Evolutionary conservation across 2,888 invertebrate genomes (phyloP), one percentile per base, ranked within the genome.

Genomic region (Heliconius ismenius): DNA sequence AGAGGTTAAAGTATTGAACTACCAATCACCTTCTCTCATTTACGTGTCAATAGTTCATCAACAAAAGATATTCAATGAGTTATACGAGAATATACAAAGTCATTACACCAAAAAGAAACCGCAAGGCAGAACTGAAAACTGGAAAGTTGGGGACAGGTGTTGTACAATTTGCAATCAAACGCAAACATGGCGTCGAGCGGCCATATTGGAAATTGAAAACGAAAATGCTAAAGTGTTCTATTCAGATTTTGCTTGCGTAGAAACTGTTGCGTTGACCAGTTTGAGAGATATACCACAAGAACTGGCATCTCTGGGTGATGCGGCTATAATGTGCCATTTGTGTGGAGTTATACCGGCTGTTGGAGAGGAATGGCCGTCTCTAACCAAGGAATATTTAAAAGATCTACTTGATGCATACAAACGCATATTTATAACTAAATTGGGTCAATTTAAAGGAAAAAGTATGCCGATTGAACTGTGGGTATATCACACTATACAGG

Each of bases 311-410:
- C 87, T 95, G 1, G 94, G 95, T 0, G 95, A 95, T 78, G 95
- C 95, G 0, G 95, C 96, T 0, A 91, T 96, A 32, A 95, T 95
- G 81, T 96, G 97, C 79, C 96, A 96, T 85, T 86, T 98, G 73
- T 95, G 95, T 2, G 96, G 96, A 28, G 95, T 98, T 15, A 88
- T 92, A 36, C 96, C 98, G 0, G 96, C 97, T 0, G 96, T 96
- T 0, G 96, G 95, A 0, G 92, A 94, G 0, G 93, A 92, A 36
- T 97, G 96, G 96, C 95, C 95, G 0, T 91, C 92, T 0, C 84
- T 95, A 0, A 95, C 97, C 0, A 95, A 95, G 43, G 95, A 96
- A 80, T 95, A 92, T 80, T 92, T 97, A 2, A 90, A 91, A 67
- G 95, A 95, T 21, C 88, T 95, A 3, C 86, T 96, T 3, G 88